Conservation (phyloP, 2,888 invertebrate genomes). For the Ophion slaviceki region DNA sequence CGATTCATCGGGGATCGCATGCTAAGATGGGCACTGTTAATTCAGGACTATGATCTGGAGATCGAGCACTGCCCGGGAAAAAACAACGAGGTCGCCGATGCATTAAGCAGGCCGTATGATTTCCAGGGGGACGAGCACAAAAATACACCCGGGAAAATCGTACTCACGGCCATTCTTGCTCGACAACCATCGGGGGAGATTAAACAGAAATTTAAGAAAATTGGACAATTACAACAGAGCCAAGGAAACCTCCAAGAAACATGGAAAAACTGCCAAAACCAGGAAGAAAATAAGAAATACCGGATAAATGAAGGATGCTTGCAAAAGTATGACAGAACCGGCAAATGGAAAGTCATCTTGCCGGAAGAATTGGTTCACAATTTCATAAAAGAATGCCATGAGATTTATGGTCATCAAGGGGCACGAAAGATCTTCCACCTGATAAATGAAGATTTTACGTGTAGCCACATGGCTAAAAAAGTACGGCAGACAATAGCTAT, state of each 20-base stretch:
- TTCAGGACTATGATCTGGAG: not conserved
- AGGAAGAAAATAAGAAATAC: too few relatives aligned
- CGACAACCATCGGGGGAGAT: not conserved
- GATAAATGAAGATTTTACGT: not conserved
- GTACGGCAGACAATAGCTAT: not conserved
- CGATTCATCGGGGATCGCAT: not conserved
- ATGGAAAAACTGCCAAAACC: not conserved
- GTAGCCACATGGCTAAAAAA: not conserved
- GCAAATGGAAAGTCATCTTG: not conserved
- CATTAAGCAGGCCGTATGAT: not conserved
- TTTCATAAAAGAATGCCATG: not conserved
- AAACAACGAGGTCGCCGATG: not conserved
- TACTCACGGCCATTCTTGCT: too few relatives aligned
- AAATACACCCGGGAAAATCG: not conserved
- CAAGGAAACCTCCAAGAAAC: not conserved
- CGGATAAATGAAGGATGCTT: not conserved
- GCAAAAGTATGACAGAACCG: not conserved
- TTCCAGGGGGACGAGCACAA: not conserved
- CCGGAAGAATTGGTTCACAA: not conserved
- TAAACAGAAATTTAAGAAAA: not conserved
- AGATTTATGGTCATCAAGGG: not conserved
- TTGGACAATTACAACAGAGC: not conserved
- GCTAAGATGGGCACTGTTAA: not conserved
- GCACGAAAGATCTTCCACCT: not conserved
- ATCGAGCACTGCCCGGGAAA: slow-evolving; percentile 27